Conservation (phyloP, 2,113 vertebrate species). For the Siniperca knerii region DNA sequence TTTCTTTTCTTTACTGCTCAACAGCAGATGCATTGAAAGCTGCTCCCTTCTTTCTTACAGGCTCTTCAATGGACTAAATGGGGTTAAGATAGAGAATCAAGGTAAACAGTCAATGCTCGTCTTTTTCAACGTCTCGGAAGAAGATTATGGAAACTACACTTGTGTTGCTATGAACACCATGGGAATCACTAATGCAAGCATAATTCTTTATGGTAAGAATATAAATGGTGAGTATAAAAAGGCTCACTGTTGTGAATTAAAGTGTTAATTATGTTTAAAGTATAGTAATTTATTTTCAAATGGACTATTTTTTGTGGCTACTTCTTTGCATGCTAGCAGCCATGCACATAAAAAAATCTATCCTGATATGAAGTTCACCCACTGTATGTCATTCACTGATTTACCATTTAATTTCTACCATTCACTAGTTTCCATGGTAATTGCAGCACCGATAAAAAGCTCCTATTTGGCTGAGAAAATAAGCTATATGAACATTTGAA, state of each 20-base stretch:
- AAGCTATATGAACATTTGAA: background rate
- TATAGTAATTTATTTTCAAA: background rate
- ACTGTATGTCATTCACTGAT: background rate
- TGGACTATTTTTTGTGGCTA: background rate
- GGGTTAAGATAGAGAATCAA: slow-evolving; percentile 94
- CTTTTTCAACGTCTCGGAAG: slow-evolving; percentile 98
- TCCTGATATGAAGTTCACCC: background rate
- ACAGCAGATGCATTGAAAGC: background rate
- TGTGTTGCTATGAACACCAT: slow-evolving; percentile 95
- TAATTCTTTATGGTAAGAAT: slow-evolving; percentile 93
- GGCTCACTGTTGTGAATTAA: background rate
- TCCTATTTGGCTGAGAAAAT: background rate
- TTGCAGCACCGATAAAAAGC: background rate
- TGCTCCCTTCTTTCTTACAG: slow-evolving; percentile 70
- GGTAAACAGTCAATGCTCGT: slow-evolving; percentile 94
- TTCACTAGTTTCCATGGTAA: slow-evolving; percentile 53
- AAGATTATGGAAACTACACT: slow-evolving; percentile 99
- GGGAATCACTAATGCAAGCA: slow-evolving; percentile 96
- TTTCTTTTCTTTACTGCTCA: background rate
- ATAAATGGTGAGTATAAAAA: background rate
- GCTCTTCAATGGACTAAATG: slow-evolving; percentile 91
- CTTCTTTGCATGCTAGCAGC: background rate
- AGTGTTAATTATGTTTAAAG: background rate
- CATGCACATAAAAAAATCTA: background rate
- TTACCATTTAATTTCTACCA: slow-evolving; percentile 5